A percentile compares a stretch with the other conserved stretches of the same genome.
Conservation (phyloP, 2,797 vertebrate genomes). For the Prunella strophiata region DNA sequence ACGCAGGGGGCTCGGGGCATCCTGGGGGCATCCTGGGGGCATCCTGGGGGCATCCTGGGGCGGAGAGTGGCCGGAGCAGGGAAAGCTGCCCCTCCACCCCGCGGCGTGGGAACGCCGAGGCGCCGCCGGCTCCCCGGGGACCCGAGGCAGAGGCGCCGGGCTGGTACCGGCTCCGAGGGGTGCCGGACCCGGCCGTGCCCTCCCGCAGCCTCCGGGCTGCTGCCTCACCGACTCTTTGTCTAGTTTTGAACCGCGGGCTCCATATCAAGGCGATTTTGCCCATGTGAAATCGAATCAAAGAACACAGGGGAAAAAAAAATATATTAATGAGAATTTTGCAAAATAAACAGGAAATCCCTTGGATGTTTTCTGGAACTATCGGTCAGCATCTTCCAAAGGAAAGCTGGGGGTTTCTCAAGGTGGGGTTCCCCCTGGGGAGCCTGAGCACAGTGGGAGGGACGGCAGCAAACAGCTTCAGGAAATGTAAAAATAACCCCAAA, state of each 20-base stretch:
- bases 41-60: not conserved
- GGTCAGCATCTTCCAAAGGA: conserved; percentile 43
- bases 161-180: not conserved
- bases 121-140: not conserved
- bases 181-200: not conserved
- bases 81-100: not conserved
- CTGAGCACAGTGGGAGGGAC: not conserved
- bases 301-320: not conserved
- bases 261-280: conserved; percentile 23
- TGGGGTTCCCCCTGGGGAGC: conserved; percentile 28
- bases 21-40: not conserved
- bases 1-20: fast-evolving
- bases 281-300: not conserved
- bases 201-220: not conserved
- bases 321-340: conserved; percentile 15
- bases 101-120: conserved; percentile 3
- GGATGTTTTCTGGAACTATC: conserved; percentile 27
- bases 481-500: conserved; percentile 9
- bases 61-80: not conserved
- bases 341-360: conserved; percentile 63
- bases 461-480: conserved; percentile 40
- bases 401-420: conserved; percentile 33
- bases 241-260: not conserved
- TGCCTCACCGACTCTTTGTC: conserved; percentile 14
- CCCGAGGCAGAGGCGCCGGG: not conserved